Conservation (phyloP, 2,888 invertebrate species). For the Microctonus hyperodae region DNA sequence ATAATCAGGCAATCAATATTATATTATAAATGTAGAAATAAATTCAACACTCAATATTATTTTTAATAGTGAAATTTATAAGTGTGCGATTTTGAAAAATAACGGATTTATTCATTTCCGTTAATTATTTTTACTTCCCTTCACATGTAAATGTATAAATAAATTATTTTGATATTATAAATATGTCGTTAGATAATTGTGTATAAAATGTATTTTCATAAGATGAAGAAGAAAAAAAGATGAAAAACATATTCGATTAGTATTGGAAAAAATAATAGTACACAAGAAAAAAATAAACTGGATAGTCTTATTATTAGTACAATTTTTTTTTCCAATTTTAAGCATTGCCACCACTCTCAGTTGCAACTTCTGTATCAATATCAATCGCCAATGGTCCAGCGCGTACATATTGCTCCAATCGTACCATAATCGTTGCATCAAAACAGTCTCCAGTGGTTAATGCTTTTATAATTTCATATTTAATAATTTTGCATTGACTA, state of each 20-base stretch:
- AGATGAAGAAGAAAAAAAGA: background rate
- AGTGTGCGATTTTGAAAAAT: background rate
- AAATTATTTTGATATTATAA: constrained; percentile 25
- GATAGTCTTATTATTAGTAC: background rate
- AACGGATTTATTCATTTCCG: background rate
- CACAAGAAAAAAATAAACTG: background rate
- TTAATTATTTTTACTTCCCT: constrained; percentile 1
- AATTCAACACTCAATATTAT: background rate
- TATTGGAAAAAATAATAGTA: background rate
- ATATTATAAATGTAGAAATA: background rate
- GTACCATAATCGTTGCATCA: constrained; percentile 69
- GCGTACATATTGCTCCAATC: constrained; percentile 73
- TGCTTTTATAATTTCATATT: constrained; percentile 75
- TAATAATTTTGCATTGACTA: constrained; percentile 77
- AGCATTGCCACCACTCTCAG: constrained; percentile 69
- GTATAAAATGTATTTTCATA: constrained; percentile 9
- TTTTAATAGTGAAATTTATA: constrained; percentile 1
- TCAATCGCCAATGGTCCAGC: constrained; percentile 83
- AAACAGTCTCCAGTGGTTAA: constrained; percentile 70
- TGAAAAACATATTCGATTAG: background rate
- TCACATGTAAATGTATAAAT: constrained; percentile 24
- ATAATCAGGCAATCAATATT: background rate
- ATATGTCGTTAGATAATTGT: background rate
- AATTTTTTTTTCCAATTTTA: constrained; percentile 25
- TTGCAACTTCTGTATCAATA: constrained; percentile 75